A percentile compares a stretch with the other conserved stretches of the same genome.
Evolutionary conservation across 2,888 invertebrate species (phyloP).

Genomic region (Chirona hameri): DNA sequence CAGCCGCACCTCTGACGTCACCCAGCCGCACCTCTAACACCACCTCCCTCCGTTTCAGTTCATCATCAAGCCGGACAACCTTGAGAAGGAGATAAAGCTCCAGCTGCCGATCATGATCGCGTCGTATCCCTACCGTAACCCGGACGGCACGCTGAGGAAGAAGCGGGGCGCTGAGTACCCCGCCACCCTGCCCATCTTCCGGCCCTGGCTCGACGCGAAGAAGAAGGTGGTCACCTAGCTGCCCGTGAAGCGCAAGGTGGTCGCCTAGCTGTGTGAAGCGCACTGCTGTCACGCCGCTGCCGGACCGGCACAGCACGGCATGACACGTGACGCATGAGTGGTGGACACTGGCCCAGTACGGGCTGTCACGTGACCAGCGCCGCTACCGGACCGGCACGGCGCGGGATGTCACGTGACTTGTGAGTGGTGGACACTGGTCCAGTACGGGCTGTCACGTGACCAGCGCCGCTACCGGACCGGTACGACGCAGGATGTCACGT

Average conservation of each 20-base stretch:
- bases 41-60: conserved; percentile 56
- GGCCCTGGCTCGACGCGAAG: conserved; percentile 54
- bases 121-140: conserved; percentile 76
- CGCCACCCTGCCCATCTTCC: conserved; percentile 81
- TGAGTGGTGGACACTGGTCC: not conserved
- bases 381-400: not conserved
- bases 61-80: conserved; percentile 82
- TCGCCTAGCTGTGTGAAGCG: not conserved
- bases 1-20: no score
- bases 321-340: no score
- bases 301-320: no score
- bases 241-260: no score
- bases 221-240: conserved; percentile 11
- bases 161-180: conserved; percentile 86
- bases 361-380: not conserved
- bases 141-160: conserved; percentile 52
- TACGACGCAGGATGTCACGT: no score
- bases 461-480: no score
- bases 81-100: conserved; percentile 86
- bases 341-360: no score
- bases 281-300: no score
- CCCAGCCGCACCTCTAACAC: no score
- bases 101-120: conserved; percentile 88
- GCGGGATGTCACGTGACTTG: not conserved
- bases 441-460: not conserved